Percentiles rank a stretch among this genome's conserved stretches.
These are phyloP conservation scores for Clarias gariepinus DNA, from an alignment of 2,113 vertebrate genomes.

Conservation along the genomic window DNA sequence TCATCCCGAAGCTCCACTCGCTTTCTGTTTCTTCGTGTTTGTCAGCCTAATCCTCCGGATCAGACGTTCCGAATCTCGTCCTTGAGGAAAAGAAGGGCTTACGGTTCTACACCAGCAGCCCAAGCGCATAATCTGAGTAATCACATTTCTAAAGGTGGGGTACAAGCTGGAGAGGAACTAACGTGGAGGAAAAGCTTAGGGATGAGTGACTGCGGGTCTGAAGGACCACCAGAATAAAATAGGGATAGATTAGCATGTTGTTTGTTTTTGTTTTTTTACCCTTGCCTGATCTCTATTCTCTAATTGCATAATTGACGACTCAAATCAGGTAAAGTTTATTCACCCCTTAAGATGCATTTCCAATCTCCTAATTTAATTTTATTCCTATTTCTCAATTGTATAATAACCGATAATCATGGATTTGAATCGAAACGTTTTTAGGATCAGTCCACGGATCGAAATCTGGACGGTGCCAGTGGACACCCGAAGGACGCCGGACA, in stretches of 20 bases:
- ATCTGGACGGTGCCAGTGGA: too few species aligned
- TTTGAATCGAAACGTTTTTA: too few species aligned
- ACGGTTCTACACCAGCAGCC: background rate
- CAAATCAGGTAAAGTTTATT: background rate
- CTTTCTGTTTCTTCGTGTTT: constrained; percentile 18
- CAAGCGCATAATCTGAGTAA: constrained; percentile 30
- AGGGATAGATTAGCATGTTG: too few species aligned
- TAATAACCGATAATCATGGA: background rate
- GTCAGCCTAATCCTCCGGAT: constrained; percentile 31
- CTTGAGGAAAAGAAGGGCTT: constrained; percentile 8
- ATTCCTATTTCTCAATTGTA: background rate
- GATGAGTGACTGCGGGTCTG: background rate
- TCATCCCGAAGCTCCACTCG: background rate
- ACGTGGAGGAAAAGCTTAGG: background rate
- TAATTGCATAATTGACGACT: background rate
- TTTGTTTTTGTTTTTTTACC: too few species aligned
- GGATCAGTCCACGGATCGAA: background rate
- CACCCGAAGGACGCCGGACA: constrained; percentile 50
- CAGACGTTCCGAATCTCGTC: constrained; percentile 5
- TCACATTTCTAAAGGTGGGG: constrained; percentile 28
- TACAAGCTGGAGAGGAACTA: background rate
- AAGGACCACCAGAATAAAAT: background rate
- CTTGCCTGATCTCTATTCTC: background rate
- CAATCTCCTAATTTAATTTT: background rate
- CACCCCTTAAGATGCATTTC: too few species aligned